Evolutionary conservation across 2,113 vertebrate species (phyloP), one percentile per base, ranked within the genome.

Genomic region (Carettochelys insculpta): DNA sequence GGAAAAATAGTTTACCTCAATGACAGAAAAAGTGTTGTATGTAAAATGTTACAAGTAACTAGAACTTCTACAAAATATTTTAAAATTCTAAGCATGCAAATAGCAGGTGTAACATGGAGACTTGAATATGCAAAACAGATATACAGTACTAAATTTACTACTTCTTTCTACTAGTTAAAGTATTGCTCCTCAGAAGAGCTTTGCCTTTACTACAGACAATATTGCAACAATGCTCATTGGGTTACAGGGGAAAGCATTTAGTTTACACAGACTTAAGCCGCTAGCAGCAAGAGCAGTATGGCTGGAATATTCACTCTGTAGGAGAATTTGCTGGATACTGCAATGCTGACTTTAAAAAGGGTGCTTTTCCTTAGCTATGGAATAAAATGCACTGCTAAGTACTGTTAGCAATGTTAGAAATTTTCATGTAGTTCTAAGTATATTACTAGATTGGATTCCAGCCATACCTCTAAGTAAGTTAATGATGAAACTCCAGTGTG

Each of bases 231-330:
- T 71, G 19, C 38, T 41, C 17, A 38, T 71, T n/a, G 20, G n/a
- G 65, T 20, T 17, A 22, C 5, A 4, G n/a, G n/a, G n/a, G 56
- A 68, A 10, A 68, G 10, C 9, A 41, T 41, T 16, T 75, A 79
- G 80, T 78, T 81, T 73, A 79, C 79, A 92, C 80, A 92, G 75
- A 58, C 43, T 61, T 11, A 68, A 43, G 53, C 16, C 83, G 27
- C 80, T 56, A 79, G 73, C 71, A 82, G 81, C 86, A 79, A 41
- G 83, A 85, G 83, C 79, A 92, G 80, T 61, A 71, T 65, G 52
- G 58, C 58, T 87, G 80, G 79, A 73, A 90, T 52, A 90, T 80
- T 83, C 80, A 87, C 79, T 83, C 85, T 82, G 71, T 77, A 80
- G 80, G 71, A 61, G 13, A 14, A 34, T 6, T 14, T 61, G 29